Conservation (phyloP, 2,797 vertebrate genomes). For the Aselliscus stoliczkanus region DNA sequence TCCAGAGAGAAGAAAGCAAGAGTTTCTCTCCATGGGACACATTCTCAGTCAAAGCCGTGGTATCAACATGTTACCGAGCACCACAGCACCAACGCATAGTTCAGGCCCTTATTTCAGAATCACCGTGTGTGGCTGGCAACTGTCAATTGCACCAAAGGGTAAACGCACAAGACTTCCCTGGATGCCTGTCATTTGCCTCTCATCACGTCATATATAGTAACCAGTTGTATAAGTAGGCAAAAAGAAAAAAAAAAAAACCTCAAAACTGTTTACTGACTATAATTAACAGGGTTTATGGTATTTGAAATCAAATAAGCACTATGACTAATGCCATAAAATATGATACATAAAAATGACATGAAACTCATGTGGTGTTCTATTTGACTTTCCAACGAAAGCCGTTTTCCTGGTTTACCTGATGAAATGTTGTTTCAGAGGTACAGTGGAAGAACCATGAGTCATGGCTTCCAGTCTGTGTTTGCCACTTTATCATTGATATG, state of each 20-base stretch:
- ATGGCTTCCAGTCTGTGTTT: neutral
- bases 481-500: neutral
- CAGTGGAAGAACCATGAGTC: neutral
- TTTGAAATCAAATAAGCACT: conserved; percentile 27
- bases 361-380: neutral
- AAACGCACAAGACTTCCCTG: neutral
- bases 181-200: neutral
- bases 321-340: conserved; percentile 37
- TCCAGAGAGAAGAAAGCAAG: neutral
- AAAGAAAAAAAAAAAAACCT: neutral
- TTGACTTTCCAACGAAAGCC: conserved; percentile 9
- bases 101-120: neutral
- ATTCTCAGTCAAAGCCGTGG: neutral
- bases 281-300: conserved; percentile 39
- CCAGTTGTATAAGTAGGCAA: neutral
- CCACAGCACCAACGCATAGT: neutral
- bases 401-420: neutral
- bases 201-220: neutral
- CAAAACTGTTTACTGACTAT: conserved; percentile 37
- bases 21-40: neutral
- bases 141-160: neutral
- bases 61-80: neutral
- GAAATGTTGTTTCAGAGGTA: neutral
- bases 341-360: conserved; percentile 41
- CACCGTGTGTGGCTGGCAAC: neutral